Conservation (phyloP, 2,113 vertebrate species). For the Phycodurus eques region DNA sequence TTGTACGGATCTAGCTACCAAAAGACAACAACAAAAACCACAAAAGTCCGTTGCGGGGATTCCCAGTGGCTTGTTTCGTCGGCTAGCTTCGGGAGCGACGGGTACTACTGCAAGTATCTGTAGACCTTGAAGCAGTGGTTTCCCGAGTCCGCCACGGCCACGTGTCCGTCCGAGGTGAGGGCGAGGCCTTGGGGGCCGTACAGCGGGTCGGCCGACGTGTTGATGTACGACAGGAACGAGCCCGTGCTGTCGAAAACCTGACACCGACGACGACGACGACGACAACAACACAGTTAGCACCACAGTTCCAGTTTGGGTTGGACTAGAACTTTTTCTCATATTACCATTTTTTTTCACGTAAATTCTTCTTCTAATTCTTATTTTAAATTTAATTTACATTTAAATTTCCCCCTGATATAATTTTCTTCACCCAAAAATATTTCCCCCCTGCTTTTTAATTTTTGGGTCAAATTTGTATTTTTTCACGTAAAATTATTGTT, state of each 20-base stretch:
- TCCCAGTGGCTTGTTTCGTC: too few species aligned
- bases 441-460: too few species aligned
- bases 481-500: too few species aligned
- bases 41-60: too few species aligned
- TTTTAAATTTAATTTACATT: too few species aligned
- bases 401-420: too few species aligned
- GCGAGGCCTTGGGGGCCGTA: constrained; percentile 94
- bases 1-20: too few species aligned
- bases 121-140: constrained; percentile 99
- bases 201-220: constrained; percentile 91
- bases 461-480: too few species aligned
- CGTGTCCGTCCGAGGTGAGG: constrained; percentile 92
- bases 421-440: too few species aligned
- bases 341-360: background rate
- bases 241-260: constrained; percentile 95
- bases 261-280: constrained; percentile 2
- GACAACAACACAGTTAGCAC: background rate
- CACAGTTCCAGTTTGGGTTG: background rate
- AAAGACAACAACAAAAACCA: too few species aligned
- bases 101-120: constrained; percentile 87
- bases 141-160: constrained; percentile 92
- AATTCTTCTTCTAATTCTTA: too few species aligned
- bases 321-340: background rate
- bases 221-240: constrained; percentile 96
- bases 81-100: background rate